A percentile compares a stretch with the other conserved stretches of the same genome.
Conservation (phyloP, 2,888 invertebrate genomes). For the Athetis lepigone region DNA sequence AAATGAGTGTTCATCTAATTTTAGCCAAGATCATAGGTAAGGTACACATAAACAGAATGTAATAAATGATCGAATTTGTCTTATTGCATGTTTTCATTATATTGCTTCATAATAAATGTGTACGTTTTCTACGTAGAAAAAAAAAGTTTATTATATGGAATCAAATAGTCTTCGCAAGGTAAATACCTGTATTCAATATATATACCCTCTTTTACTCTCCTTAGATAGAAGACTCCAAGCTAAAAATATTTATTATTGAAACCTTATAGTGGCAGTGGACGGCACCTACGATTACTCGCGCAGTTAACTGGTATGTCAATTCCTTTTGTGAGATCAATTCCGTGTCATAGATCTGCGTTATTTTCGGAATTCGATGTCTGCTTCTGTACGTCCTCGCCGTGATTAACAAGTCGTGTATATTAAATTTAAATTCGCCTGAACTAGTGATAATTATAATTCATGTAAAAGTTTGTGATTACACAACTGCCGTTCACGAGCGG, state of each 20-base stretch:
- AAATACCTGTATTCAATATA: conserved; percentile 28
- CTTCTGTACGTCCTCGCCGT: conserved; percentile 26
- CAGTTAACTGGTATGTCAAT: conserved; percentile 51
- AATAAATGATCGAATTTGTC: conserved; percentile 35
- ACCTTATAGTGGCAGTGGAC: conserved; percentile 66
- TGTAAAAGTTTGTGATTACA: neutral
- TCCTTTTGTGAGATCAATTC: conserved; percentile 57
- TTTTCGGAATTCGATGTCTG: conserved; percentile 61
- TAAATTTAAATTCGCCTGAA: conserved; percentile 7
- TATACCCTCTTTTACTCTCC: conserved; percentile 8
- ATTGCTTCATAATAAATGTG: conserved; percentile 18
- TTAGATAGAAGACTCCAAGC: conserved; percentile 55
- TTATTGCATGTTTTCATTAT: conserved; percentile 40
- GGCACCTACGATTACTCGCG: conserved; percentile 61
- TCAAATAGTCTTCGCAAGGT: conserved; percentile 34
- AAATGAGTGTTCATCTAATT: conserved; percentile 60
- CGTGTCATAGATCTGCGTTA: conserved; percentile 51
- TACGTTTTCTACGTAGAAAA: conserved; percentile 40
- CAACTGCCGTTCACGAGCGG: conserved; percentile 2
- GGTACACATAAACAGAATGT: conserved; percentile 42
- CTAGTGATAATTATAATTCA: conserved; percentile 9
- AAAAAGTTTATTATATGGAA: conserved; percentile 37
- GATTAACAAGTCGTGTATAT: conserved; percentile 3
- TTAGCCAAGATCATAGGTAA: conserved; percentile 54
- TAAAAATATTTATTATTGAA: conserved; percentile 47